A percentile compares a stretch with the other conserved stretches of the same genome.
Conservation (phyloP, 2,888 invertebrate genomes). For the Agonopterix alstromeriana region DNA sequence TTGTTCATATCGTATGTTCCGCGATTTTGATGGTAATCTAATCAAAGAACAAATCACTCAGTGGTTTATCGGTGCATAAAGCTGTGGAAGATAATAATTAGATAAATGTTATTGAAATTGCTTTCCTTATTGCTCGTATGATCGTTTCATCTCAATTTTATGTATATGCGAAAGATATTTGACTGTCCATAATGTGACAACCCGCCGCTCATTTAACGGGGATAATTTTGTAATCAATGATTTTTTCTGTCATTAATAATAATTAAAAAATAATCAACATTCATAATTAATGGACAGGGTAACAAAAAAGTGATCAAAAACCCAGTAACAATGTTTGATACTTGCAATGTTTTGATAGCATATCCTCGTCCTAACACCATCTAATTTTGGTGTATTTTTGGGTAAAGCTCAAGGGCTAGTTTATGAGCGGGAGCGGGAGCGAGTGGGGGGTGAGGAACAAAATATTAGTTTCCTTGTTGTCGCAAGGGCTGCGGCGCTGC, state of each 20-base stretch:
- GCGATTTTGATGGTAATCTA: constrained; percentile 10
- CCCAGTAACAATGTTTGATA: no score
- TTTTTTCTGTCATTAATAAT: neutral
- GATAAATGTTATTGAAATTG: constrained; percentile 16
- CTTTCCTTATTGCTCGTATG: constrained; percentile 62
- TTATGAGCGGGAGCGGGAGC: constrained; percentile 32
- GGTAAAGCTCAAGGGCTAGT: neutral
- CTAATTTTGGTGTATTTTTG: no score
- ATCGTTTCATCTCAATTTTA: constrained; percentile 48
- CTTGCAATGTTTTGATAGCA: no score
- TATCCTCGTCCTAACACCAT: no score
- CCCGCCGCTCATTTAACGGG: constrained; percentile 41
- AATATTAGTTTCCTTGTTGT: constrained; percentile 79
- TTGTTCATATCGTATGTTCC: neutral
- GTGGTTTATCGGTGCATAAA: constrained; percentile 24
- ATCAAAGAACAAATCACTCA: constrained; percentile 6
- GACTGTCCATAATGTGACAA: constrained; percentile 36
- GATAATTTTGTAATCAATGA: neutral
- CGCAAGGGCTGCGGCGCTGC: constrained; percentile 76
- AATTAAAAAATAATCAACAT: neutral
- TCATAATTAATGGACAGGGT: constrained; percentile 3
- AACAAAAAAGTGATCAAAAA: no score
- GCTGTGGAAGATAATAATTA: constrained; percentile 25
- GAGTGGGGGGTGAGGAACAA: constrained; percentile 70
- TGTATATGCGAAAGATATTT: constrained; percentile 49